phyloP scores from a whole-genome alignment of 2,888 invertebrate species.

The Andrena praecox region DNA sequence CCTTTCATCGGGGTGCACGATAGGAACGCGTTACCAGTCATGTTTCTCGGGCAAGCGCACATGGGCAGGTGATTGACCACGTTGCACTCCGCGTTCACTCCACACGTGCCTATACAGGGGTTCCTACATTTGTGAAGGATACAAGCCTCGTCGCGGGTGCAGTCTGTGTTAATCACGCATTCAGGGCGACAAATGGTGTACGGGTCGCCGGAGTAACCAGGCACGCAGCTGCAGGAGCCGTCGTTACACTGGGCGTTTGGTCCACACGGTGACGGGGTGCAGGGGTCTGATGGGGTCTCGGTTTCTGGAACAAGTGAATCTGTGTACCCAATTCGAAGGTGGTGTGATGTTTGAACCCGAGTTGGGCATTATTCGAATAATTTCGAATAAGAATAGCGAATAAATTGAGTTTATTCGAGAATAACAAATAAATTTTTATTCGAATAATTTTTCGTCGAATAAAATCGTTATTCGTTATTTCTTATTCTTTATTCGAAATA shows the following conservation, averaged over 20 bases:
- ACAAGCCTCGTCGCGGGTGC: slow-evolving; percentile 84
- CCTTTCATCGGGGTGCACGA: slow-evolving; percentile 87
- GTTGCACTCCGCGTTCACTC: slow-evolving; percentile 89
- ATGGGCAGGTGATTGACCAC: slow-evolving; percentile 88
- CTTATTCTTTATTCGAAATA: too few species aligned
- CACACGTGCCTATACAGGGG: slow-evolving; percentile 92
- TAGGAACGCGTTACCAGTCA: slow-evolving; percentile 90
- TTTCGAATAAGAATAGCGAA: too few species aligned
- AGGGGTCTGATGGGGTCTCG: slow-evolving; percentile 85
- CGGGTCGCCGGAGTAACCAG: slow-evolving; percentile 88
- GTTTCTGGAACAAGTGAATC: slow-evolving; percentile 48
- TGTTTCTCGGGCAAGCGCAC: slow-evolving; percentile 88
- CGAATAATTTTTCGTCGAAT: too few species aligned
- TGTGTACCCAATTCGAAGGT: slow-evolving; percentile 48
- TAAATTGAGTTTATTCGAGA: too few species aligned
- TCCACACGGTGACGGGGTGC: slow-evolving; percentile 91
- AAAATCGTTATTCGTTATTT: too few species aligned
- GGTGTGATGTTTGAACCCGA: too few species aligned
- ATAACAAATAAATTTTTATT: too few species aligned
- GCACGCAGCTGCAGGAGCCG: slow-evolving; percentile 88
- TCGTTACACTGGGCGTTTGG: slow-evolving; percentile 88
- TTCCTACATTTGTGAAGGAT: slow-evolving; percentile 85
- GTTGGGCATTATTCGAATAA: background rate
- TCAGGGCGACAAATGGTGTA: slow-evolving; percentile 84
- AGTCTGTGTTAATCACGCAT: slow-evolving; percentile 84